Conservation (phyloP, 2,797 vertebrate species). For the Vireo griseus region DNA sequence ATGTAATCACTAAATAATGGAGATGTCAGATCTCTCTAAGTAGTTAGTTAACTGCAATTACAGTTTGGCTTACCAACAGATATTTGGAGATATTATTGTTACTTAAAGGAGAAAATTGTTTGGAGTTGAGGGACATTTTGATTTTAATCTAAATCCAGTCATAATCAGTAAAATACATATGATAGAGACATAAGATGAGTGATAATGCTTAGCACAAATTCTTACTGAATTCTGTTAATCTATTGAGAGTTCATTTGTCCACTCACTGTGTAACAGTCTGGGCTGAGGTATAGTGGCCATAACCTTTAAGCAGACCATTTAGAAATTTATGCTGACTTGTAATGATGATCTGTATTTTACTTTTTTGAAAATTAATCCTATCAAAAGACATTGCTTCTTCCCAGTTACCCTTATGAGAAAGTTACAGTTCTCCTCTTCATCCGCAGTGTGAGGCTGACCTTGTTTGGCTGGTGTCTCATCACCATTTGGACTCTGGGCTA, state of each 20-base stretch:
- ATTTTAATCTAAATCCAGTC: not conserved
- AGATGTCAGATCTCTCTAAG: not conserved
- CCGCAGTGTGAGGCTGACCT: not conserved
- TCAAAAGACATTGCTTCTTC: not conserved
- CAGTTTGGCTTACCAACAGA: not conserved
- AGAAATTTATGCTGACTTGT: not conserved
- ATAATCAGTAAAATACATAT: not conserved
- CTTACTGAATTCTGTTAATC: not conserved
- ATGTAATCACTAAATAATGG: not conserved
- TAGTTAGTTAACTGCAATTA: not conserved
- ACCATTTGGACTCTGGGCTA: not conserved
- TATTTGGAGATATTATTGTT: not conserved
- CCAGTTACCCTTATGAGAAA: not conserved
- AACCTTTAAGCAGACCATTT: not conserved
- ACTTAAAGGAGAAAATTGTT: not conserved
- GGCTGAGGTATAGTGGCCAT: not conserved
- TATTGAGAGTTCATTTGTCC: not conserved
- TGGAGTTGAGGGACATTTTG: not conserved
- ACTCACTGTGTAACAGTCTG: rapidly evolving
- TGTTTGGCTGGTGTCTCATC: not conserved
- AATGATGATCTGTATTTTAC: not conserved
- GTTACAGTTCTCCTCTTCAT: not conserved
- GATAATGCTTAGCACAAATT: not conserved
- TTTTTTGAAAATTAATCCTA: not conserved
- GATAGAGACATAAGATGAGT: not conserved